A percentile compares a stretch with the other conserved stretches of the same genome.
phyloP scores from a whole-genome alignment of 2,888 invertebrate genomes.

The Neoitamus cyanurus region DNA sequence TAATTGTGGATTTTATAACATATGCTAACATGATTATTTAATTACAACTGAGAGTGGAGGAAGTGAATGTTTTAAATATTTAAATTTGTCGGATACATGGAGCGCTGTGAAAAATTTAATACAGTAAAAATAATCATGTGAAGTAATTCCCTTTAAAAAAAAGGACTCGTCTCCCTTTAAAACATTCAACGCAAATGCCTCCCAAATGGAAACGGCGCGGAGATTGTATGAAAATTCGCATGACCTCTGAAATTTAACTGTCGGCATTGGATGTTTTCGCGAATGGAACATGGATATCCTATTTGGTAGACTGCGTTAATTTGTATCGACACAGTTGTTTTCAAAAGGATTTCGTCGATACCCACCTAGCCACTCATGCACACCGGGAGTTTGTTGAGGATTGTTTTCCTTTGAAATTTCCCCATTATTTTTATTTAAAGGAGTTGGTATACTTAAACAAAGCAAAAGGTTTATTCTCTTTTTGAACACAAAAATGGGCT shows the following conservation, averaged over 20 bases:
- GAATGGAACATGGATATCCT: neutral
- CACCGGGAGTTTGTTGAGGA: neutral
- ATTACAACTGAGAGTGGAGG: neutral
- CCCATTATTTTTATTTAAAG: neutral
- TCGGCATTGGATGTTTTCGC: neutral
- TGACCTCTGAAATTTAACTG: conserved; percentile 1
- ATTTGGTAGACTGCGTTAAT: conserved; percentile 5
- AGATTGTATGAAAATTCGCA: neutral
- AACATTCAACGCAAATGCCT: neutral
- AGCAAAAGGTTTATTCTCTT: neutral
- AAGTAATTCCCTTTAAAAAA: neutral
- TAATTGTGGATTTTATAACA: too few relatives aligned
- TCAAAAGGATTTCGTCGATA: neutral
- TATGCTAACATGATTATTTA: neutral
- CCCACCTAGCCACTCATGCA: neutral
- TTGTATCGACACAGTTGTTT: neutral
- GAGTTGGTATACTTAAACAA: neutral
- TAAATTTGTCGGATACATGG: neutral
- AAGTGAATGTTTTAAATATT: neutral
- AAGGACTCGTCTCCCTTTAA: neutral
- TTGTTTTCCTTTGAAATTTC: neutral
- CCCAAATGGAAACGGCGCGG: neutral
- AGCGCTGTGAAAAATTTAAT: neutral
- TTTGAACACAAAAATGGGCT: neutral
- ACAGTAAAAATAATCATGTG: neutral